These are phyloP conservation scores for Caerostris extrusa DNA, from an alignment of 1,140 invertebrate genomes.

Conservation along the genomic window DNA sequence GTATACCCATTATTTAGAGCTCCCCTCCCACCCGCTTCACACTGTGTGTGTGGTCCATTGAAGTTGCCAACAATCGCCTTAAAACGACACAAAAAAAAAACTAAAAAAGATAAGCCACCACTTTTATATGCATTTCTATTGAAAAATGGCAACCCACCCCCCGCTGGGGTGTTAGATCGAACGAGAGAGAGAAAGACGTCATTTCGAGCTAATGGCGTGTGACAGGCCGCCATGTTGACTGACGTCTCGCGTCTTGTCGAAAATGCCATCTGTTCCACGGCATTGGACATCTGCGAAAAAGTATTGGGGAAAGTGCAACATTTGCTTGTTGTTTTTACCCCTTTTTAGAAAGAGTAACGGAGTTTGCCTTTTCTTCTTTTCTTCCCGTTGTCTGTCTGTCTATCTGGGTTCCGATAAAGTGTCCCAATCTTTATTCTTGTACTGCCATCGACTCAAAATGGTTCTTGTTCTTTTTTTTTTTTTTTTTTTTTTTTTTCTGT, in stretches of 20 bases:
- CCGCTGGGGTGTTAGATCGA: slow-evolving; percentile 18
- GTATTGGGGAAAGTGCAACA: neutral
- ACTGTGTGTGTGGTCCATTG: slow-evolving; percentile 54
- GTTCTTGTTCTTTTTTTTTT: neutral
- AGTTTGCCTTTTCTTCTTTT: neutral
- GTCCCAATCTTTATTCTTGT: slow-evolving; percentile 16
- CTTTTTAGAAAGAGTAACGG: neutral
- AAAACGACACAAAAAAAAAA: slow-evolving; percentile 9
- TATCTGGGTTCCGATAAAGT: slow-evolving; percentile 1
- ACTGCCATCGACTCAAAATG: neutral
- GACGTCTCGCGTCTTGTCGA: slow-evolving; percentile 13
- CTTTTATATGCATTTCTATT: slow-evolving; percentile 37
- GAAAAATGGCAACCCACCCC: slow-evolving; percentile 58
- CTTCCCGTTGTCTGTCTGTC: neutral
- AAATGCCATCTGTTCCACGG: slow-evolving; percentile 45
- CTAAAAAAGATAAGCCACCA: slow-evolving; percentile 52
- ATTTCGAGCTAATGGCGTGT: slow-evolving; percentile 57
- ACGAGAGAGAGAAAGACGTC: slow-evolving; percentile 49
- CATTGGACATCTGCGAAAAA: slow-evolving; percentile 53
- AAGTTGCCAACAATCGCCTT: slow-evolving; percentile 28
- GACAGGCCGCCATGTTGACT: slow-evolving; percentile 52
- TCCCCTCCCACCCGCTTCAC: neutral
- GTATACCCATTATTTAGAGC: neutral
- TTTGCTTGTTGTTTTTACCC: slow-evolving; percentile 1
- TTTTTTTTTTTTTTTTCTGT: neutral